phyloP scores from a whole-genome alignment of 2,888 invertebrate genomes.

The Panopea generosa region DNA sequence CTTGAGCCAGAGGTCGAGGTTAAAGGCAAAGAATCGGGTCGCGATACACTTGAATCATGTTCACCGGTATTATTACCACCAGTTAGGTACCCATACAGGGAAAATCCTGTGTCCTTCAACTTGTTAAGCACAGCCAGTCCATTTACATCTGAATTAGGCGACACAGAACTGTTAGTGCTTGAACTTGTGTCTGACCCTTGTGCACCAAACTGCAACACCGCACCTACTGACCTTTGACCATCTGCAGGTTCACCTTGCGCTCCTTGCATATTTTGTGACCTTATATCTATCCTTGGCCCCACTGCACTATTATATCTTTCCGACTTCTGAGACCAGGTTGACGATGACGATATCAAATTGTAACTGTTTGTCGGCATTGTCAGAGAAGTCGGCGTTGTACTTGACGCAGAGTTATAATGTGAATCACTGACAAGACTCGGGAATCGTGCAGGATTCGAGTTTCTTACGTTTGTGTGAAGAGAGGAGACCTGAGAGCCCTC shows the following conservation, averaged over 20 bases:
- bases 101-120: slow-evolving; percentile 72
- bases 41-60: background rate
- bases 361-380: slow-evolving; percentile 56
- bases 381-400: slow-evolving; percentile 26
- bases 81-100: slow-evolving; percentile 67
- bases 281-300: slow-evolving; percentile 19
- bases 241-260: slow-evolving; percentile 6
- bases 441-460: slow-evolving; percentile 54
- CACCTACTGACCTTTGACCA: no score
- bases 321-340: slow-evolving; percentile 1
- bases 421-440: slow-evolving; percentile 57
- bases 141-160: slow-evolving; percentile 39
- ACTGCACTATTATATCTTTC: slow-evolving; percentile 14
- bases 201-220: no score
- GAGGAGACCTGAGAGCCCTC: slow-evolving; percentile 29
- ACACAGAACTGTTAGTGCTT: slow-evolving; percentile 13
- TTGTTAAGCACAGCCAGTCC: slow-evolving; percentile 68
- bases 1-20: slow-evolving; percentile 11
- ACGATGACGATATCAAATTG: slow-evolving; percentile 38
- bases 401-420: slow-evolving; percentile 46
- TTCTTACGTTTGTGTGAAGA: background rate
- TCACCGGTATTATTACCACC: slow-evolving; percentile 18
- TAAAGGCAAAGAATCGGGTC: slow-evolving; percentile 42
- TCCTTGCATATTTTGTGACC: background rate
- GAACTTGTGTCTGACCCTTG: slow-evolving; percentile 2